Percentiles rank a stretch among this genome's conserved stretches.
Conservation (phyloP, 2,797 vertebrate species). For the Danio jaintianensis region DNA sequence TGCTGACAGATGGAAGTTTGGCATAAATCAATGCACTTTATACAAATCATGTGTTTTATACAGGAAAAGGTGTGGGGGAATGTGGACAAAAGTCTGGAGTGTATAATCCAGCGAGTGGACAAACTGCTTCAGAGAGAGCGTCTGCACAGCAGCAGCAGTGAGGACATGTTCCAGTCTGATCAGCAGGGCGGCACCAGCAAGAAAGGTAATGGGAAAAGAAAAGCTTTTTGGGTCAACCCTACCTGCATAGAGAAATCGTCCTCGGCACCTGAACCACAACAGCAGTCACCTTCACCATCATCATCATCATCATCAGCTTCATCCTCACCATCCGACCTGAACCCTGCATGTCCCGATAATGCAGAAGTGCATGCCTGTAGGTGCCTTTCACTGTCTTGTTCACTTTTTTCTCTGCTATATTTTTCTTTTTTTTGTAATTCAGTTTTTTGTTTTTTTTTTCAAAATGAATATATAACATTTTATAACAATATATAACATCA, state of each 20-base stretch:
- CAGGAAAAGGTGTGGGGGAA: constrained; percentile 98
- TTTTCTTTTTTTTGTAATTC: neutral
- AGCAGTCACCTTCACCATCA: constrained; percentile 64
- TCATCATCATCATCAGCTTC: constrained; percentile 57
- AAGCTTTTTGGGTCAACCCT: constrained; percentile 96
- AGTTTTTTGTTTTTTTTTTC: neutral
- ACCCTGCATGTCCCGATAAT: constrained; percentile 80
- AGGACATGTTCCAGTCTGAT: constrained; percentile 82
- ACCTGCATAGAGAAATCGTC: constrained; percentile 74
- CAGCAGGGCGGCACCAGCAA: constrained; percentile 79
- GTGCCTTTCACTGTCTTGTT: constrained; percentile 56
- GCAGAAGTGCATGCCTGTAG: constrained; percentile 77
- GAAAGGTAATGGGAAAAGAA: constrained; percentile 89
- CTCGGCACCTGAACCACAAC: constrained; percentile 59
- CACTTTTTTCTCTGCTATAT: neutral
- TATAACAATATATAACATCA: too few relatives aligned
- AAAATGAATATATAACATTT: neutral
- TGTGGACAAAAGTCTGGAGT: constrained; percentile 98
- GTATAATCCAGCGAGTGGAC: constrained; percentile 96
- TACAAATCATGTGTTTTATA: neutral
- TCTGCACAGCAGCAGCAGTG: constrained; percentile 80
- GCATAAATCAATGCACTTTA: too few relatives aligned
- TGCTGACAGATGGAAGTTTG: too few relatives aligned
- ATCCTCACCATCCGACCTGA: constrained; percentile 75
- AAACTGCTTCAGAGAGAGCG: constrained; percentile 94